These are phyloP conservation scores for Sardina pilchardus DNA, from an alignment of 2,113 vertebrate genomes.

Conservation along the genomic window DNA sequence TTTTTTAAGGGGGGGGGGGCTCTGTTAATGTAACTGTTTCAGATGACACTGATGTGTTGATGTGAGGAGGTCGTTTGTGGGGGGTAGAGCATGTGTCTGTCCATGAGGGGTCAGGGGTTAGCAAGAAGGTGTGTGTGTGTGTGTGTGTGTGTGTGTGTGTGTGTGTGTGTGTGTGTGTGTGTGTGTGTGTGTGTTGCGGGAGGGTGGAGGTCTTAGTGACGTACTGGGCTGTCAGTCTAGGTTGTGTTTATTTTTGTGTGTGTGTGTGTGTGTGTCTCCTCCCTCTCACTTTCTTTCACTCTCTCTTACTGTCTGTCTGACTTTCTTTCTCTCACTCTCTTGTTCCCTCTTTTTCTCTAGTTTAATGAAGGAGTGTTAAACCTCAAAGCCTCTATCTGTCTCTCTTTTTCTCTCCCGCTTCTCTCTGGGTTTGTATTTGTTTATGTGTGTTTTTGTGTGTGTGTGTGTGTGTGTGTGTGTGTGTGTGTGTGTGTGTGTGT, in stretches of 20 bases:
- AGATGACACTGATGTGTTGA: neutral
- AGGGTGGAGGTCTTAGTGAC: too few relatives aligned
- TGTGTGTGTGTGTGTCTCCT: neutral
- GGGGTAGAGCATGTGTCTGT: too few relatives aligned
- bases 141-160: too few relatives aligned
- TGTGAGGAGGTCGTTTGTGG: neutral
- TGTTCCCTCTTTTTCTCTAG: neutral
- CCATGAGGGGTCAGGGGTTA: too few relatives aligned
- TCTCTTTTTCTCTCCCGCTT: too few relatives aligned
- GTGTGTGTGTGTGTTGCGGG: too few relatives aligned
- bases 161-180: too few relatives aligned
- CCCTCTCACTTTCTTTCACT: neutral
- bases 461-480: conserved; percentile 1
- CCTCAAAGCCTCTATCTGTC: too few relatives aligned
- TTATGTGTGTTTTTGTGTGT: conserved; percentile 25
- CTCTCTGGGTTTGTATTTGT: conserved; percentile 17
- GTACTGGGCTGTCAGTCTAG: neutral
- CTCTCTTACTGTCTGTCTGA: neutral
- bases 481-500: neutral
- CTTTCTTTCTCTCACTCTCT: neutral
- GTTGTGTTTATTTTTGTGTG: neutral
- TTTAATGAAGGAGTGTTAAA: too few relatives aligned
- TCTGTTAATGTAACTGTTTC: neutral
- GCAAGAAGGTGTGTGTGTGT: too few relatives aligned
- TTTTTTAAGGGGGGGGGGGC: neutral